Percentiles rank a stretch among this genome's conserved stretches.
Evolutionary conservation across 2,113 vertebrate genomes (phyloP).

Genomic region (Chrysemys picta): DNA sequence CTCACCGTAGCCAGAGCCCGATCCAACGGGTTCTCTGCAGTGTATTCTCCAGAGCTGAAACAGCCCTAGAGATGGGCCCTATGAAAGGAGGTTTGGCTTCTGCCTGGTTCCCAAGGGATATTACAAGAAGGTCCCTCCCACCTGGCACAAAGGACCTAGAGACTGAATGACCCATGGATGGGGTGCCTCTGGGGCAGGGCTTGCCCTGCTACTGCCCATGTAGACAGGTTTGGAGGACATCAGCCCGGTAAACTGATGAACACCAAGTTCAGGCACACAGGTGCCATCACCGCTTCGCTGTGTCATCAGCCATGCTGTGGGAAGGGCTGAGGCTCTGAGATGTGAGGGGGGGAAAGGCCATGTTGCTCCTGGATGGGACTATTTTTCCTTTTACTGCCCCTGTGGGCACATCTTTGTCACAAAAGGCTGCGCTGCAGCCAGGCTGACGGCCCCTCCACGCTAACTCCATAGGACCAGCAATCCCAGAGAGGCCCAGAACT

Average conservation of each 20-base stretch:
- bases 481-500: neutral
- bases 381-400: neutral
- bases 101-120: fast-evolving
- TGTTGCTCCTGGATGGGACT: neutral
- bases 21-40: neutral
- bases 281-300: neutral
- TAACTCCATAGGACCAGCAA: no score
- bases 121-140: neutral
- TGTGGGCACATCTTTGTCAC: neutral
- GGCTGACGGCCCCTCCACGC: neutral
- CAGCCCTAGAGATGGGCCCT: neutral
- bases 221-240: no score
- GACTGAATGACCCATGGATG: neutral
- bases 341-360: neutral
- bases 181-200: neutral
- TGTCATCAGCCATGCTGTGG: neutral
- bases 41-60: neutral
- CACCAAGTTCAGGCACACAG: no score
- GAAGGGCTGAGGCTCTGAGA: neutral
- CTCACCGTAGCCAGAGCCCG: neutral
- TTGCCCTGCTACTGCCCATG: neutral
- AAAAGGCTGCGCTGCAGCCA: neutral
- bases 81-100: neutral
- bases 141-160: neutral
- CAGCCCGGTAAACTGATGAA: neutral